Conservation (phyloP, 2,888 invertebrate genomes). For the Drosophila koepferae region DNA sequence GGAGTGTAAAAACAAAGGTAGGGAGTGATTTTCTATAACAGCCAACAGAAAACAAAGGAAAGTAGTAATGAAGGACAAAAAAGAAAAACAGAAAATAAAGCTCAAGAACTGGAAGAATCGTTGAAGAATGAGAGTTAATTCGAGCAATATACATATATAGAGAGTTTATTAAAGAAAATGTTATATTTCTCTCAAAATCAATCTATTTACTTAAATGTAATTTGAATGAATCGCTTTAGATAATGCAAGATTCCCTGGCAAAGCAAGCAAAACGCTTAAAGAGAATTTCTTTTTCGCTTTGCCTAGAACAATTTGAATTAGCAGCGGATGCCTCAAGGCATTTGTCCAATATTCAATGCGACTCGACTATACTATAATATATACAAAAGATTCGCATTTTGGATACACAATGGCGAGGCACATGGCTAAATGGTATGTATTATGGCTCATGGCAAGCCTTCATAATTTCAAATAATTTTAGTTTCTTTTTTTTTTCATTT, state of each 20-base stretch:
- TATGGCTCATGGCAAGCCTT: slow-evolving; percentile 54
- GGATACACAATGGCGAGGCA: slow-evolving; percentile 36
- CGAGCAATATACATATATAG: not conserved
- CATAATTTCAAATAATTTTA: slow-evolving; percentile 63
- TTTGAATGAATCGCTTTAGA: slow-evolving; percentile 16
- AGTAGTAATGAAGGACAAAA: not conserved
- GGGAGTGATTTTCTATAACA: not conserved
- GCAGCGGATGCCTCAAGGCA: slow-evolving; percentile 35
- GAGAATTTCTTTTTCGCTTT: slow-evolving; percentile 23
- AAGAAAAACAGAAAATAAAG: too few species aligned
- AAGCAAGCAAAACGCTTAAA: slow-evolving; percentile 28
- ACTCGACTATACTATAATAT: slow-evolving; percentile 6
- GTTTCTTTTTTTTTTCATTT: slow-evolving; percentile 24
- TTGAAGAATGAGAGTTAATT: not conserved
- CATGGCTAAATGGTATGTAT: slow-evolving; percentile 48
- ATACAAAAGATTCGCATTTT: slow-evolving; percentile 31
- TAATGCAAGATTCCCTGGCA: slow-evolving; percentile 1
- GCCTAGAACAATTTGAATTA: slow-evolving; percentile 37
- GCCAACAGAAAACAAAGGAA: not conserved
- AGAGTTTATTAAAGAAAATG: too few species aligned
- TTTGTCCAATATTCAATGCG: slow-evolving; percentile 18
- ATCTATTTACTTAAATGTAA: not conserved
- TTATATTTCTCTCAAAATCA: not conserved
- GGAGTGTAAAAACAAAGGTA: not conserved
- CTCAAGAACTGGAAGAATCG: not conserved